These are phyloP conservation scores for Halesus radiatus DNA, from an alignment of 1,140 invertebrate genomes.

Conservation along the genomic window DNA sequence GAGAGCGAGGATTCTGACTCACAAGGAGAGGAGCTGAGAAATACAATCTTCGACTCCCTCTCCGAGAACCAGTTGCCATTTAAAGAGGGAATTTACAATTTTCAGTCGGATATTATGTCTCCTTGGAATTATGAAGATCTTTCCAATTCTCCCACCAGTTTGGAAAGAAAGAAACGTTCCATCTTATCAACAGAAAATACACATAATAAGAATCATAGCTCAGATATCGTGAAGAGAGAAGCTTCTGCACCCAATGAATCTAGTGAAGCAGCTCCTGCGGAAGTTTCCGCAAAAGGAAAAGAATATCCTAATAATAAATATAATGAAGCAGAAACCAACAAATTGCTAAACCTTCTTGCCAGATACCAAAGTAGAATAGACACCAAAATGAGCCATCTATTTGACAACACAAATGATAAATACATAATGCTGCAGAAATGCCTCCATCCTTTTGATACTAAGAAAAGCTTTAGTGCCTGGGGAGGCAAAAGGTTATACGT, in stretches of 20 bases:
- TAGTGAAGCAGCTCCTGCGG: background rate
- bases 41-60: background rate
- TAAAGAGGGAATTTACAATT: slow-evolving; percentile 23
- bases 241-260: background rate
- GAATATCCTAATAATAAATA: background rate
- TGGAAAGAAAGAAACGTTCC: slow-evolving; percentile 15
- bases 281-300: background rate
- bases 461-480: slow-evolving; percentile 13
- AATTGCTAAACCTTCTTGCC: background rate
- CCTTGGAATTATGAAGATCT: background rate
- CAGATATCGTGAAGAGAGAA: slow-evolving; percentile 14
- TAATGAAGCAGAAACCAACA: background rate
- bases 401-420: background rate
- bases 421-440: slow-evolving; percentile 1
- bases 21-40: background rate
- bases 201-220: background rate
- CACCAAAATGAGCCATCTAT: background rate
- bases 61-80: slow-evolving; percentile 1
- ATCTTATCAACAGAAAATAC: background rate
- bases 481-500: background rate
- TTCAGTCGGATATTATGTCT: background rate
- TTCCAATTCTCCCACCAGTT: background rate
- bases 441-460: background rate
- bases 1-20: slow-evolving; percentile 4
- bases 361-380: background rate